These are phyloP conservation scores for Phalangium opilio DNA, from an alignment of 2,888 invertebrate species.

Conservation along the genomic window DNA sequence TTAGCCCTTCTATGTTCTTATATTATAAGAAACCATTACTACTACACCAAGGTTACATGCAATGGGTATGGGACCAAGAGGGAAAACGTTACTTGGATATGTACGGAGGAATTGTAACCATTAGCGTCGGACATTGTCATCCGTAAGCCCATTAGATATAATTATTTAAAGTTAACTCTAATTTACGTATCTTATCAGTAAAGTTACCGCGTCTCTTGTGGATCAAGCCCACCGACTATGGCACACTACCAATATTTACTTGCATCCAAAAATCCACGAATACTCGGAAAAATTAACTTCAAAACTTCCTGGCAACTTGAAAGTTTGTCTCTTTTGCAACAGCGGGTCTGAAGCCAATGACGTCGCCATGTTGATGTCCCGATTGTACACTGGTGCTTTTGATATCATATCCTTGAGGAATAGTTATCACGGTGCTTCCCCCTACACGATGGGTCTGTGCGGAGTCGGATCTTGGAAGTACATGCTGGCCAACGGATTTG, in stretches of 20 bases:
- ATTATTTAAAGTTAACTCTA: slow-evolving; percentile 1
- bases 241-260: slow-evolving; percentile 84
- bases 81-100: slow-evolving; percentile 82
- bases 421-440: slow-evolving; percentile 83
- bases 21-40: slow-evolving; percentile 70
- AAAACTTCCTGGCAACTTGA: slow-evolving; percentile 70
- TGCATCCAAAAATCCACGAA: slow-evolving; percentile 76
- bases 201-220: slow-evolving; percentile 59
- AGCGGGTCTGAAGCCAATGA: slow-evolving; percentile 98
- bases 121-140: slow-evolving; percentile 94
- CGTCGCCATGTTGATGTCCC: slow-evolving; percentile 70
- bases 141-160: slow-evolving; percentile 83
- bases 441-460: slow-evolving; percentile 63
- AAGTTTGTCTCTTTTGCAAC: slow-evolving; percentile 82
- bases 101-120: slow-evolving; percentile 92
- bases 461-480: slow-evolving; percentile 64
- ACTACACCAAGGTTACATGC: slow-evolving; percentile 71
- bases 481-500: slow-evolving; percentile 50
- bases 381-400: slow-evolving; percentile 65
- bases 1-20: slow-evolving; percentile 52
- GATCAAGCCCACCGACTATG: slow-evolving; percentile 67
- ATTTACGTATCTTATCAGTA: slow-evolving; percentile 45
- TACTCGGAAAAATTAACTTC: slow-evolving; percentile 65
- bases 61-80: slow-evolving; percentile 76
- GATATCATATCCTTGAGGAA: slow-evolving; percentile 71